Percentiles rank a stretch among this genome's conserved stretches.
Conservation (phyloP, 1,140 invertebrate species). For the Leptoteleia sp. region DNA sequence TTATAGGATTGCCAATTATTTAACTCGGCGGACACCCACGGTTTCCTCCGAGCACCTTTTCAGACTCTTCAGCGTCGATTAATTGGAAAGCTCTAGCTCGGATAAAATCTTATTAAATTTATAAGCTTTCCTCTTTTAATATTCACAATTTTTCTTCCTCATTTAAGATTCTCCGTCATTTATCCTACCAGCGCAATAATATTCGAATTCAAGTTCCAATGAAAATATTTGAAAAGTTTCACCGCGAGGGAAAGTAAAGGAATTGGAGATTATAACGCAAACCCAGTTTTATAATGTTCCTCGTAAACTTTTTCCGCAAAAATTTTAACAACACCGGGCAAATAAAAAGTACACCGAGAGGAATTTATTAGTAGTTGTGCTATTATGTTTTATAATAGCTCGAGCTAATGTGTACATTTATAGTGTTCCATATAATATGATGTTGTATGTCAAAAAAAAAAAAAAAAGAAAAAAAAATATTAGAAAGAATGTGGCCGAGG, state of each 20-base stretch:
- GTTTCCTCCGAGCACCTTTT: conserved; percentile 51
- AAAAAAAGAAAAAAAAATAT: neutral
- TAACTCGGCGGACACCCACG: conserved; percentile 60
- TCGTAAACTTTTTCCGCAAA: too few species aligned
- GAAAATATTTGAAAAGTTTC: conserved; percentile 14
- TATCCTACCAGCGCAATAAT: conserved; percentile 9
- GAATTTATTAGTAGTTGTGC: too few species aligned
- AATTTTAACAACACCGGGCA: too few species aligned
- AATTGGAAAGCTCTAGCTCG: conserved; percentile 52
- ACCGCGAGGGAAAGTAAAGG: neutral
- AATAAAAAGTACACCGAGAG: too few species aligned
- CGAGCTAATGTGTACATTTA: too few species aligned
- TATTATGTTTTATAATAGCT: too few species aligned
- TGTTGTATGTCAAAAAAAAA: neutral
- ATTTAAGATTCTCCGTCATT: conserved; percentile 14
- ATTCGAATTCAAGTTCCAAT: conserved; percentile 6
- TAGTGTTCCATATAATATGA: too few species aligned
- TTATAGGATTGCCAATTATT: conserved; percentile 63
- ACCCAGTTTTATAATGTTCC: neutral
- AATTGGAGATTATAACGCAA: neutral
- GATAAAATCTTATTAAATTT: conserved; percentile 62
- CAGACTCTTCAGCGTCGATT: conserved; percentile 50
- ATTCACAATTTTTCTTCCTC: conserved; percentile 37
- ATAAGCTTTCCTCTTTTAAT: conserved; percentile 50
- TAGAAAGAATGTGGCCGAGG: neutral